These are phyloP conservation scores for Idris sp. DNA, from an alignment of 1,140 invertebrate species.

Conservation along the genomic window DNA sequence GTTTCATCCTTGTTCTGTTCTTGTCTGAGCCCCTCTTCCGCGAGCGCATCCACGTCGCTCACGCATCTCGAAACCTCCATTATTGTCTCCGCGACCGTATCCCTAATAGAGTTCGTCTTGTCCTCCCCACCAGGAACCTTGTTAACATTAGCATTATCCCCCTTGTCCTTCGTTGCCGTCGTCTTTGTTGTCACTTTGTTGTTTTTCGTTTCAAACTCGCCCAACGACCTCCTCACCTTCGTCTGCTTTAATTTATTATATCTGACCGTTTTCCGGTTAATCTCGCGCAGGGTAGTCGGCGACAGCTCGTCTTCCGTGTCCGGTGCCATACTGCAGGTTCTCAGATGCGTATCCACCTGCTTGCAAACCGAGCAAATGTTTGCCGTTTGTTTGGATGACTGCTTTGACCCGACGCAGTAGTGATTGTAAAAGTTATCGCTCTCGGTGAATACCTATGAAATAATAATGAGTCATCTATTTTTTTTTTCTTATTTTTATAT, in stretches of 20 bases:
- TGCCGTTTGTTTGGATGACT: slow-evolving; percentile 16
- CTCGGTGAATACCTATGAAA: slow-evolving; percentile 82
- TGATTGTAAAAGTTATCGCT: slow-evolving; percentile 86
- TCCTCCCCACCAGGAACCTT: slow-evolving; percentile 10
- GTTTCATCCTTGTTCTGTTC: slow-evolving; percentile 64
- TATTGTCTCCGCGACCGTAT: slow-evolving; percentile 72
- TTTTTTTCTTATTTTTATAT: too few species aligned
- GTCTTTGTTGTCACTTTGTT: slow-evolving; percentile 8
- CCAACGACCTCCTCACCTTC: slow-evolving; percentile 18
- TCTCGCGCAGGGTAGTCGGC: slow-evolving; percentile 14
- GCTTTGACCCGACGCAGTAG: slow-evolving; percentile 77
- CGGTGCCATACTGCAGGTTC: slow-evolving; percentile 68
- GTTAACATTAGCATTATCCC: neutral
- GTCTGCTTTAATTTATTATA: slow-evolving; percentile 37
- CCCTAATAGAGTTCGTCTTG: slow-evolving; percentile 45
- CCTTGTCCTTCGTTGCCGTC: slow-evolving; percentile 2
- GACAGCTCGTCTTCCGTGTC: slow-evolving; percentile 51
- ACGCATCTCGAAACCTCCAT: slow-evolving; percentile 72
- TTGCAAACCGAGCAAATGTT: slow-evolving; percentile 73
- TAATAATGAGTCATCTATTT: too few species aligned
- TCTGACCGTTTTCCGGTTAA: slow-evolving; percentile 22
- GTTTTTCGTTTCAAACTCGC: slow-evolving; percentile 13
- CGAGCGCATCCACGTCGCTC: slow-evolving; percentile 45
- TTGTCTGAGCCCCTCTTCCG: slow-evolving; percentile 27
- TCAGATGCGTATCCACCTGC: slow-evolving; percentile 66